These are phyloP conservation scores for Paramisgurnus dabryanus DNA, from an alignment of 2,113 vertebrate genomes.

Conservation along the genomic window DNA sequence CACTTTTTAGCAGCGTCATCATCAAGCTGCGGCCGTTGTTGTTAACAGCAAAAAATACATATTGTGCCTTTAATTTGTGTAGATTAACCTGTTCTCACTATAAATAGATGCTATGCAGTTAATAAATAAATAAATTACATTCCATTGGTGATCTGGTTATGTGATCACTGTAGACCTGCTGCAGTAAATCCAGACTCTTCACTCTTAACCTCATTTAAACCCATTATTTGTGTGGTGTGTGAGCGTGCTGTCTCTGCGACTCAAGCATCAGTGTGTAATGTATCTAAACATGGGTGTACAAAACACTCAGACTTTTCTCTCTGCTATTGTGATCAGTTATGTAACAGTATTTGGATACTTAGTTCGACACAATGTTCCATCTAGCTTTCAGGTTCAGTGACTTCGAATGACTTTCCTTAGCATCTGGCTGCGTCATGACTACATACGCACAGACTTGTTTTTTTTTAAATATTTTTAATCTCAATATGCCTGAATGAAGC, in stretches of 20 bases:
- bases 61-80: too few relatives aligned
- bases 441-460: neutral
- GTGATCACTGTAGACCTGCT: constrained; percentile 39
- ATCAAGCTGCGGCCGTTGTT: too few relatives aligned
- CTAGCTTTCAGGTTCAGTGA: neutral
- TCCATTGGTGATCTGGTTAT: constrained; percentile 38
- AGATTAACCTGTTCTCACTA: too few relatives aligned
- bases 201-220: neutral
- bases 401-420: neutral
- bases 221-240: neutral
- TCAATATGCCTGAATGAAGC: neutral
- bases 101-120: too few relatives aligned
- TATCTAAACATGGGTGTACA: neutral
- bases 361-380: neutral
- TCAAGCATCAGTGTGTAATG: neutral
- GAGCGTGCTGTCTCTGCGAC: neutral
- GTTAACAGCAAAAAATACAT: too few relatives aligned
- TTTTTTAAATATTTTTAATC: neutral
- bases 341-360: constrained; percentile 13
- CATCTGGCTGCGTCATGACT: constrained; percentile 1
- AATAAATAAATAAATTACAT: neutral
- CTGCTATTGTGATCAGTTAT: neutral
- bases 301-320: constrained; percentile 9
- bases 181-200: neutral
- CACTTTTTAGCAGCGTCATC: too few relatives aligned